These are phyloP conservation scores for Ophion slaviceki DNA, from an alignment of 2,888 invertebrate species.

Conservation along the genomic window DNA sequence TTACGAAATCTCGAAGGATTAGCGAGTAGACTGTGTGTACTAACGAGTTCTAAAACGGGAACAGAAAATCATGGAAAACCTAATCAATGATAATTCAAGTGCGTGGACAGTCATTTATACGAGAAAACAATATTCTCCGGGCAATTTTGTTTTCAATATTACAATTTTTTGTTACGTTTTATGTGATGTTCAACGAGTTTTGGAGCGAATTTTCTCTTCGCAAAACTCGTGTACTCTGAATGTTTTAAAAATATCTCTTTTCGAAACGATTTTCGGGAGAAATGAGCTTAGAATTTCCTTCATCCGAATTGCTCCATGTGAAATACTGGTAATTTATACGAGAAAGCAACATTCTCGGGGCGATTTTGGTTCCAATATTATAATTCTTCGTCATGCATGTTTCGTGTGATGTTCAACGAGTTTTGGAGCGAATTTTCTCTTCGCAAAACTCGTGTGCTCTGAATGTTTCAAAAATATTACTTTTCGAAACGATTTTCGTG, in stretches of 20 bases:
- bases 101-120: neutral
- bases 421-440: neutral
- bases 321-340: neutral
- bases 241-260: neutral
- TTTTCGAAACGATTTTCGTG: neutral
- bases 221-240: neutral
- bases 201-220: neutral
- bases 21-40: constrained; percentile 19
- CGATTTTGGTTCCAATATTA: too few relatives aligned
- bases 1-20: constrained; percentile 49
- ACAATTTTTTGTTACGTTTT: neutral
- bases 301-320: neutral
- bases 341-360: too few relatives aligned
- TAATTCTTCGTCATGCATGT: too few relatives aligned
- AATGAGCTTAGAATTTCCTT: neutral
- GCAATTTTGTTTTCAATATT: neutral
- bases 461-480: neutral
- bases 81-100: constrained; percentile 2
- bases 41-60: neutral
- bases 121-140: neutral
- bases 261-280: neutral
- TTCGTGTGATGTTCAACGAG: too few relatives aligned
- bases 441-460: neutral
- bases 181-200: neutral
- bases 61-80: constrained; percentile 12